A percentile compares a stretch with the other conserved stretches of the same genome.
Evolutionary conservation across 1,140 invertebrate genomes (phyloP).

Genomic region (Ectropis grisescens): DNA sequence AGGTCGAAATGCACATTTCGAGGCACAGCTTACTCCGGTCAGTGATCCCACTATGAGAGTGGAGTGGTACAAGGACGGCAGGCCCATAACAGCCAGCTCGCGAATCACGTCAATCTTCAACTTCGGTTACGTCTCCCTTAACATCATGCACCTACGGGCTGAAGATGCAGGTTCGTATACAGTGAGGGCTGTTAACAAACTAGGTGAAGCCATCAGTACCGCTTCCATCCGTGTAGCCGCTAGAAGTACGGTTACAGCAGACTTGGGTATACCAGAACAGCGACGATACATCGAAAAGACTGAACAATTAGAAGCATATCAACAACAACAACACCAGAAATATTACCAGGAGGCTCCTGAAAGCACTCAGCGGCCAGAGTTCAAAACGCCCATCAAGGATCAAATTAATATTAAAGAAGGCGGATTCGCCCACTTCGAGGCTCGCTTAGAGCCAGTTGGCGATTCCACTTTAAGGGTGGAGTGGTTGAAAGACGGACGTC

Average conservation of each 20-base stretch:
- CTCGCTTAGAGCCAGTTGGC: conserved; percentile 92
- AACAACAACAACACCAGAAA: conserved; percentile 81
- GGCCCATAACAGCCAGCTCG: conserved; percentile 92
- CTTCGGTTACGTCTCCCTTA: conserved; percentile 98
- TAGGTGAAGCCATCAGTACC: conserved; percentile 87
- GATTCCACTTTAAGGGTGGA: conserved; percentile 93
- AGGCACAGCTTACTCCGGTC: conserved; percentile 93
- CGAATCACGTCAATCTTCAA: conserved; percentile 97
- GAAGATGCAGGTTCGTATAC: conserved; percentile 95
- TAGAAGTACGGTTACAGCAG: conserved; percentile 84
- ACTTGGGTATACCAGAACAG: conserved; percentile 93
- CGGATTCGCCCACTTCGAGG: conserved; percentile 96
- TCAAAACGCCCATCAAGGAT: conserved; percentile 93
- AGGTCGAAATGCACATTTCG: conserved; percentile 93
- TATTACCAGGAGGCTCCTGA: conserved; percentile 84
- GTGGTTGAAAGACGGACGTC: conserved; percentile 95
- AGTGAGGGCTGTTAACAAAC: conserved; percentile 88
- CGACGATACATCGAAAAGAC: conserved; percentile 94
- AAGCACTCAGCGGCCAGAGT: conserved; percentile 85
- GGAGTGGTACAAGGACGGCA: conserved; percentile 98
- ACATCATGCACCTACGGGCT: conserved; percentile 96
- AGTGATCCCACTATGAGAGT: conserved; percentile 98
- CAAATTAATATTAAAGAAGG: conserved; percentile 91
- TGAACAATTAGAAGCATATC: conserved; percentile 93
- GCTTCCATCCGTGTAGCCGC: conserved; percentile 83